phyloP scores from a whole-genome alignment of 2,113 vertebrate species.

The Paradisaea rubra region DNA sequence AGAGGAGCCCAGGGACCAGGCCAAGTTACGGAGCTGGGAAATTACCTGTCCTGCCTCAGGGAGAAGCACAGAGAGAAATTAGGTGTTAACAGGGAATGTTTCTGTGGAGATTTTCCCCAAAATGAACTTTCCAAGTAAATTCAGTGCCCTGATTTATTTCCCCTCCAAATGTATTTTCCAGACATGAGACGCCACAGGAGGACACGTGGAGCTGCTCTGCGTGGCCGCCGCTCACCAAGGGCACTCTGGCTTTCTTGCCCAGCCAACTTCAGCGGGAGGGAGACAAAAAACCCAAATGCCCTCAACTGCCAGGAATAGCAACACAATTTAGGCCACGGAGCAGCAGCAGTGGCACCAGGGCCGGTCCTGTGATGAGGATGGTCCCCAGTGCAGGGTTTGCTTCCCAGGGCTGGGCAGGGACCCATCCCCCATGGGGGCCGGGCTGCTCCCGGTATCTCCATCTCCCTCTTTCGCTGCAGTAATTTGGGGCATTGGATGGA shows the following conservation, averaged over 20 bases:
- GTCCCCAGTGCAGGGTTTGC: not conserved
- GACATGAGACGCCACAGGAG: not conserved
- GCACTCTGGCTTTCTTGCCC: not conserved
- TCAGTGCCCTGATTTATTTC: not conserved
- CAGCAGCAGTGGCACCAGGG: not conserved
- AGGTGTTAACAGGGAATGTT: rapidly evolving
- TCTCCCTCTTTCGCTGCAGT: rapidly evolving
- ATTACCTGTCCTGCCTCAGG: not conserved
- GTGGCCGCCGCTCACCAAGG: not conserved
- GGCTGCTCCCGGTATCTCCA: rapidly evolving
- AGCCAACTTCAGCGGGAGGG: not conserved
- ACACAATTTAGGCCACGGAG: not conserved
- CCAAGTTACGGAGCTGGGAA: not conserved
- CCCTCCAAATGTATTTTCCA: not conserved
- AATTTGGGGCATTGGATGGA: not conserved
- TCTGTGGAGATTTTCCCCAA: not conserved
- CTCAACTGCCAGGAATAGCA: conserved; percentile 15
- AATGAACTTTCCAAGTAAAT: not conserved
- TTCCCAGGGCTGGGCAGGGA: not conserved
- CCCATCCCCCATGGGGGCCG: rapidly evolving
- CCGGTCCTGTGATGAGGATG: rapidly evolving
- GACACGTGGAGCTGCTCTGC: not conserved
- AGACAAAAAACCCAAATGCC: not conserved
- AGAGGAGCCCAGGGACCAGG: not conserved
- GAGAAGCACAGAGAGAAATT: not conserved